Base-by-base conservation (phyloP, 2,888 invertebrate genomes). In the Seira ritae region DNA sequence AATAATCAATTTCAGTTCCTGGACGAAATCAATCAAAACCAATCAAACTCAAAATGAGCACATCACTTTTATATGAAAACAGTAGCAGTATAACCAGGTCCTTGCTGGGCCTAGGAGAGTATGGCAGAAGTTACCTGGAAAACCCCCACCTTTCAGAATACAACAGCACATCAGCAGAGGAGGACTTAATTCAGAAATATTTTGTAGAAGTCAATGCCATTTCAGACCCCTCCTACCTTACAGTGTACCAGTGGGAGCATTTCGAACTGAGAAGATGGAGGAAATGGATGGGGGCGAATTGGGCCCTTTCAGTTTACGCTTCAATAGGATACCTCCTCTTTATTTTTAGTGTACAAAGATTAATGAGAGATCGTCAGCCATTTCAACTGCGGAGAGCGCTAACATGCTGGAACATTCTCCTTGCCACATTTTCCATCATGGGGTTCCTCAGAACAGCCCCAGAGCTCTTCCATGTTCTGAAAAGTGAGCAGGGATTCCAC, bases 271-370 rank as follows among this genome's bases (percentile, higher is more conserved):
- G 86, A 17, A 68, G 84, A 79, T 87, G 87, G 90, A 94, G 96
- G 90, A 94, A 94, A 92, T 98, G 98, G 97, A 98, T 99, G 97
- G 94, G 95, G 88, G 94, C 96, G 90, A 96, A 99, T 91, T 99
- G 99, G 99, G 96, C 96, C 81, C 94, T 95, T 90, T 96, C 96
- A 77, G 96, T 98, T 91, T 96, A 97, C 90, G 95, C 95, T 91
- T 94, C 96, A 87, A 96, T 96, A 88, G 92, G 96, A 89, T 99
- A 99, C 91, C 96, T 99, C 94, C 93, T 97, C 86, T 93, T 97
- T 85, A 97, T 99, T 90, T 98, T 98, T 91, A 96, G 96, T 87
- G 97, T 97, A 73, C 97, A 97, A 91, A 94, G 95, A 90, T 95
- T 95, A 90, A 99, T 99, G 99, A 95, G 96, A 91, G 94, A 94